phyloP scores from a whole-genome alignment of 1,140 invertebrate genomes.

The Drosophila insularis region DNA sequence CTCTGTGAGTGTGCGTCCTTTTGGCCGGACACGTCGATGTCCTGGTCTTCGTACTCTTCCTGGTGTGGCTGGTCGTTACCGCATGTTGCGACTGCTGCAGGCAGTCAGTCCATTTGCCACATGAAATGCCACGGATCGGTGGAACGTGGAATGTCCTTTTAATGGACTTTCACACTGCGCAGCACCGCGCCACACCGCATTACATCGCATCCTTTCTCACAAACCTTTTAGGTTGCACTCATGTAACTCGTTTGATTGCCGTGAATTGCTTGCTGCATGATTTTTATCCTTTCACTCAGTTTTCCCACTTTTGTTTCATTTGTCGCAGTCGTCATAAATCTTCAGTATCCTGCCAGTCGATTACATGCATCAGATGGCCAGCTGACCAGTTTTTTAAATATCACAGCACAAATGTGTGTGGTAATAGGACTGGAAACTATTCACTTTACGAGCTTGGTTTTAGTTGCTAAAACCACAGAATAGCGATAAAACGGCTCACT shows the following conservation, averaged over 20 bases:
- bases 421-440: neutral
- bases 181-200: neutral
- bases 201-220: slow-evolving; percentile 58
- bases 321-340: slow-evolving; percentile 57
- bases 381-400: slow-evolving; percentile 31
- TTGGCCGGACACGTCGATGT: slow-evolving; percentile 35
- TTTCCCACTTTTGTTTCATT: slow-evolving; percentile 40
- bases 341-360: slow-evolving; percentile 37
- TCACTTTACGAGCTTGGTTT: too few relatives aligned
- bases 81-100: slow-evolving; percentile 58
- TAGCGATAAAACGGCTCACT: neutral
- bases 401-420: neutral
- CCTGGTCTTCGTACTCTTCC: neutral
- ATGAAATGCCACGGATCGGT: slow-evolving; percentile 66
- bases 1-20: slow-evolving; percentile 2
- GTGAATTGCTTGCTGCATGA: slow-evolving; percentile 75
- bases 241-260: slow-evolving; percentile 74
- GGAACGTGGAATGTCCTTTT: slow-evolving; percentile 76
- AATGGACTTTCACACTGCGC: slow-evolving; percentile 69
- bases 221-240: slow-evolving; percentile 61
- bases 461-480: neutral
- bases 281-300: slow-evolving; percentile 60
- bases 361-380: slow-evolving; percentile 62
- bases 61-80: slow-evolving; percentile 35
- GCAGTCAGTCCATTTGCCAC: slow-evolving; percentile 57